Evolutionary conservation across 2,797 vertebrate genomes (phyloP), one percentile per base, ranked within the genome.

Genomic region (Gallinago solitaria): DNA sequence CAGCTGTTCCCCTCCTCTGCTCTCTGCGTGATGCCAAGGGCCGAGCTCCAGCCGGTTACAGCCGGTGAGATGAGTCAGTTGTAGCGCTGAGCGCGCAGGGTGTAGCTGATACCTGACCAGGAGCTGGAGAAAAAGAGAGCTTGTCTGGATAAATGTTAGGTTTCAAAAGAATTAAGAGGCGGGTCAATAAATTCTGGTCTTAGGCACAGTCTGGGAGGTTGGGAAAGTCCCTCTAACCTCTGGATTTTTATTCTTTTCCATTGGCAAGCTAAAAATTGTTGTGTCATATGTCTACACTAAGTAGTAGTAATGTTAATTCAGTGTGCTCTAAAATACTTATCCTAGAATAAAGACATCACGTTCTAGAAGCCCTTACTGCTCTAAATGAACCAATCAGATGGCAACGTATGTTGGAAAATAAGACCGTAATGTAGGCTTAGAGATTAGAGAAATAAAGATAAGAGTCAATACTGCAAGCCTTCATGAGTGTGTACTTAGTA

Each of bases 301-400:
- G 56, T 32, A 78, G 56, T 32, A 81, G 61, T 51, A 75, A 39
- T 33, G 47, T 73, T 83, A 59, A 75, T 87, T 92, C 69, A 39
- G 14, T 60, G 65, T 90, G 57, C 63, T 82, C 51, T 92, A 43
- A 86, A 93, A 70, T 39, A 51, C 69, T 91, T 87, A 64, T 7
- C 35, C 5, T 19, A 56, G 69, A 88, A 75, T 88, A 84, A 83
- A 95, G 35, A 24, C 47, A 24, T 85, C 27, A 4, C 68, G 59
- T 65, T 89, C 64, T 77, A 30, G 83, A 90, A 93, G 47, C 74
- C 23, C 5, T 83, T 79, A 30, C 10, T 86, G 70, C 65, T 78
- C 54, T 65, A 83, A 90, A 78, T 88, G 61, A 91, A 91, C 61
- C 82, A 83, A 75, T 81, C 70, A 50, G 87, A 83, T 88, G 69